These are phyloP conservation scores for Drosophila incognita DNA, from an alignment of 2,888 invertebrate genomes.

Conservation along the genomic window DNA sequence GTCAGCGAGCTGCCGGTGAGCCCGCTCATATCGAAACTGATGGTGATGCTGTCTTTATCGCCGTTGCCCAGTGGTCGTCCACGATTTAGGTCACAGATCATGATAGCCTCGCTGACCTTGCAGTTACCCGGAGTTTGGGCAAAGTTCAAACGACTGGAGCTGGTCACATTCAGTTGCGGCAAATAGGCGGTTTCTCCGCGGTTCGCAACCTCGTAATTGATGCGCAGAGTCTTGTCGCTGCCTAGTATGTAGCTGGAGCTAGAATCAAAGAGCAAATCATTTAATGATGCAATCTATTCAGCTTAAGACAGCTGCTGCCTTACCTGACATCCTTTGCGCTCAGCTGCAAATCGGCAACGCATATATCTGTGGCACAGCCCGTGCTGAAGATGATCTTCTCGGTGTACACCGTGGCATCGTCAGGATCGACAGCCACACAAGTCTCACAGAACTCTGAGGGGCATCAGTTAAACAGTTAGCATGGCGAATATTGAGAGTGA, in stretches of 20 bases:
- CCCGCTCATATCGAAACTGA: slow-evolving; percentile 83
- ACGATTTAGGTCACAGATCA: slow-evolving; percentile 82
- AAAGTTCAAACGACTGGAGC: slow-evolving; percentile 84
- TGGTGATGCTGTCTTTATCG: slow-evolving; percentile 72
- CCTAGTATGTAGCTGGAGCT: slow-evolving; percentile 83
- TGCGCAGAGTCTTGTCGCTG: slow-evolving; percentile 78
- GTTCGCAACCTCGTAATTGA: slow-evolving; percentile 84
- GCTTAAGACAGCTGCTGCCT: slow-evolving; percentile 8
- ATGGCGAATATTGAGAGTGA: not conserved
- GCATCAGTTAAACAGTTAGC: not conserved
- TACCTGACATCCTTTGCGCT: slow-evolving; percentile 77
- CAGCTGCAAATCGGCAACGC: slow-evolving; percentile 83
- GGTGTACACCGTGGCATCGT: slow-evolving; percentile 76
- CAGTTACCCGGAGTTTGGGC: slow-evolving; percentile 83
- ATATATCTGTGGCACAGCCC: slow-evolving; percentile 83
- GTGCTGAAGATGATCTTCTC: slow-evolving; percentile 85
- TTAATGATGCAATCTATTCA: not conserved
- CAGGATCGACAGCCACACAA: slow-evolving; percentile 84
- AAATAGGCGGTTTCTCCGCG: slow-evolving; percentile 86
- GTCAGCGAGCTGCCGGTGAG: slow-evolving; percentile 77
- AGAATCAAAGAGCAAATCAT: not conserved
- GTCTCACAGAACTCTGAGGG: slow-evolving; percentile 82
- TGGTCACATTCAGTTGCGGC: slow-evolving; percentile 85
- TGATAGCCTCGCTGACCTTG: slow-evolving; percentile 65
- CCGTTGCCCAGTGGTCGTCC: slow-evolving; percentile 81